A percentile compares a stretch with the other conserved stretches of the same genome.
Evolutionary conservation across 2,888 invertebrate genomes (phyloP).

Genomic region (Apodemia zela): DNA sequence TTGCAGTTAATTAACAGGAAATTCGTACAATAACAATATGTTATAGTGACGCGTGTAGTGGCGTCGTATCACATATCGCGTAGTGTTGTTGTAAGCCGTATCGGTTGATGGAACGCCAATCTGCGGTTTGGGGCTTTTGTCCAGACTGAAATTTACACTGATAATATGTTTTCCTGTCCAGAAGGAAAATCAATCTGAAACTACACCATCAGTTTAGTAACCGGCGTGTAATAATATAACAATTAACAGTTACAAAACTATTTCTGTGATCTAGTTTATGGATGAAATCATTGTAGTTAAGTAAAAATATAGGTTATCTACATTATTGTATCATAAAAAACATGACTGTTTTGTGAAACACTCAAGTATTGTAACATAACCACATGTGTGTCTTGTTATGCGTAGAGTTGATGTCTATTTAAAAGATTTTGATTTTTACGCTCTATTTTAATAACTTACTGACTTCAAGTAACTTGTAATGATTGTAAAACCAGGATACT

Average conservation of each 20-base stretch:
- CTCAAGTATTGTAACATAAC: background rate
- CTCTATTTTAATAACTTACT: too few species aligned
- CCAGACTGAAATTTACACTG: background rate
- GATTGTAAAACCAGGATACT: too few species aligned
- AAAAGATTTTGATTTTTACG: too few species aligned
- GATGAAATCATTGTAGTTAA: background rate
- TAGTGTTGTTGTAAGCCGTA: background rate
- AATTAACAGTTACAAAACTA: background rate
- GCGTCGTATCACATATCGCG: background rate
- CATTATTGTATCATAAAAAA: background rate
- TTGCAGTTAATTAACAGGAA: background rate
- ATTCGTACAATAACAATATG: background rate
- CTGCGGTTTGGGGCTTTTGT: slow-evolving; percentile 5
- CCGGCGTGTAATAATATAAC: background rate
- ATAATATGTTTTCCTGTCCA: background rate
- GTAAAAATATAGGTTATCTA: background rate
- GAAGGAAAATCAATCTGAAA: slow-evolving; percentile 7
- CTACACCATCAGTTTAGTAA: background rate
- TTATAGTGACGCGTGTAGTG: background rate
- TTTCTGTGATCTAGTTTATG: background rate
- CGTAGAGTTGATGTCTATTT: too few species aligned
- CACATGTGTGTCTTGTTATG: too few species aligned
- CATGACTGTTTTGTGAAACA: background rate
- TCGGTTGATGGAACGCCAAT: background rate
- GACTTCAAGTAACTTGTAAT: too few species aligned